Conservation (phyloP, 1,140 invertebrate genomes). For the Stenopsyche tienmushanensis region DNA sequence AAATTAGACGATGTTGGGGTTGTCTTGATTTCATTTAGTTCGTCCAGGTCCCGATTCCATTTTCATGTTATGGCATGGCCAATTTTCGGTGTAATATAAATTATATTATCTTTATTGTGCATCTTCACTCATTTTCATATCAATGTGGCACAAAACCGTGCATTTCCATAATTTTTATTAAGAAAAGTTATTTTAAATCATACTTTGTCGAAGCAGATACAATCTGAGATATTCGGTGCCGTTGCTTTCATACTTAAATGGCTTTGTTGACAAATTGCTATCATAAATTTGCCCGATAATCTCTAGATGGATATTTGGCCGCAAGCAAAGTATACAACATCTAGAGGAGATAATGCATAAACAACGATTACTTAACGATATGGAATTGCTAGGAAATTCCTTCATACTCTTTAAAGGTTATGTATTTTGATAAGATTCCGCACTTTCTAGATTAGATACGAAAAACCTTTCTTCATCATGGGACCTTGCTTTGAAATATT, state of each 20-base stretch:
- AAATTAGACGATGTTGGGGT: too few species aligned
- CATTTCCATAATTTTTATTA: constrained; percentile 33
- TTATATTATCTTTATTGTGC: constrained; percentile 29
- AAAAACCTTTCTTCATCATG: too few species aligned
- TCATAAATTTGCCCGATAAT: constrained; percentile 40
- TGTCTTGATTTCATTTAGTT: too few species aligned
- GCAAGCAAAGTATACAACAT: constrained; percentile 17
- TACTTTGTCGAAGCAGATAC: constrained; percentile 39
- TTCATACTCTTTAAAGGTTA: not conserved
- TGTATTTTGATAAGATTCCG: not conserved
- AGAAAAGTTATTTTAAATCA: constrained; percentile 39
- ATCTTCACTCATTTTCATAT: constrained; percentile 29
- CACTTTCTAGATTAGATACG: not conserved
- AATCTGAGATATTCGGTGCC: constrained; percentile 37
- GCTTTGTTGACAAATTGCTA: constrained; percentile 39
- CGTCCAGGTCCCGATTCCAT: too few species aligned
- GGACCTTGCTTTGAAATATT: too few species aligned
- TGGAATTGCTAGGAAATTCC: constrained; percentile 6
- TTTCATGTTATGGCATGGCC: too few species aligned
- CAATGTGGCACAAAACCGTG: constrained; percentile 18
- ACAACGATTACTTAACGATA: constrained; percentile 13
- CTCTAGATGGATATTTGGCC: constrained; percentile 35
- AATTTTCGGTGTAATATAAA: constrained; percentile 26
- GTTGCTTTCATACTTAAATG: constrained; percentile 35
- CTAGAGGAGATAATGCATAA: constrained; percentile 21